Evolutionary conservation across 1,140 invertebrate species (phyloP).

Genomic region (Leptinotarsa undecemlineata): DNA sequence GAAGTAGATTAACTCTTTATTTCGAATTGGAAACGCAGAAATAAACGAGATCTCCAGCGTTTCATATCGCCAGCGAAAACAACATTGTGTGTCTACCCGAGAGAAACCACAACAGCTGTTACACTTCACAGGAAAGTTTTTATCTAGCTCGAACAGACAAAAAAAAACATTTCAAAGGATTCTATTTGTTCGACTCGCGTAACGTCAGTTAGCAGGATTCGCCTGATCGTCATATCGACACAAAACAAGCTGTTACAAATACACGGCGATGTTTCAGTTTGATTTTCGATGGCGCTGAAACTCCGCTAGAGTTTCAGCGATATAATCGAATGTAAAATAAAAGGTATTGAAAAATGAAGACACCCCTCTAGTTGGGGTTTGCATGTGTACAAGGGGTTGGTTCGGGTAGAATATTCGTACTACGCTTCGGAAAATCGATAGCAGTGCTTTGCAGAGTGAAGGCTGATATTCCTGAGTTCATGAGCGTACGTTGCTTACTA

Average conservation of each 20-base stretch:
- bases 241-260: not conserved
- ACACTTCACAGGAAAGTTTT: not conserved
- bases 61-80: too few relatives aligned
- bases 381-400: constrained; percentile 28
- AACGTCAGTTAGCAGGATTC: constrained; percentile 1
- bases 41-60: too few relatives aligned
- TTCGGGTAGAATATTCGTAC: not conserved
- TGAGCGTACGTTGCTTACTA: not conserved
- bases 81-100: too few relatives aligned
- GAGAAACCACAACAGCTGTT: not conserved
- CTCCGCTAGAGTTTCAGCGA: not conserved
- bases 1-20: too few relatives aligned
- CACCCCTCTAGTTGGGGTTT: constrained; percentile 28
- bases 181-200: not conserved
- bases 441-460: constrained; percentile 17
- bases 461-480: constrained; percentile 9
- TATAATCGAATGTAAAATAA: constrained; percentile 40
- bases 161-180: not conserved
- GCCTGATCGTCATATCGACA: not conserved
- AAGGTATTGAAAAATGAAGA: constrained; percentile 45
- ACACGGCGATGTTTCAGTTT: not conserved
- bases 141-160: not conserved
- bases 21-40: too few relatives aligned
- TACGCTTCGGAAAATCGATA: constrained; percentile 28
- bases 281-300: not conserved